Conservation (phyloP, 2,113 vertebrate species). For the Muntiacus muntjak region DNA sequence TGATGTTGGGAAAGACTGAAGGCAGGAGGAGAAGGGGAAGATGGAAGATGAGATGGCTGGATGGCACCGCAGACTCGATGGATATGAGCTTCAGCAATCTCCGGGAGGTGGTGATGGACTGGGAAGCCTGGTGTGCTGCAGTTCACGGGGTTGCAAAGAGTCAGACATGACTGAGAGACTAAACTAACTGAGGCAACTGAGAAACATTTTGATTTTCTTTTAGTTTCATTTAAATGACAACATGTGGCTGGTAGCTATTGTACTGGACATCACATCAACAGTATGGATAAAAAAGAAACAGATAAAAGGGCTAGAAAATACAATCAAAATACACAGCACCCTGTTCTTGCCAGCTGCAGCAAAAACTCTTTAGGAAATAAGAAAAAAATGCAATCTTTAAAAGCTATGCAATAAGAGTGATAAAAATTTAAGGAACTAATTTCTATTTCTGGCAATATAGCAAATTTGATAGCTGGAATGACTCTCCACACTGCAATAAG, state of each 20-base stretch:
- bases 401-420: not conserved
- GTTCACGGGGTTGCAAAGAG: not conserved
- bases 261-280: not conserved
- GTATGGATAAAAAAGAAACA: not conserved
- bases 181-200: not conserved
- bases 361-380: not conserved
- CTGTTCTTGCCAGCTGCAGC: not conserved
- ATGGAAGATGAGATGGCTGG: not conserved
- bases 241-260: not conserved
- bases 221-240: not conserved
- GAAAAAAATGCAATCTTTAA: not conserved
- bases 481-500: not conserved
- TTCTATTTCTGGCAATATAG: not conserved
- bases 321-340: not conserved
- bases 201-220: not conserved
- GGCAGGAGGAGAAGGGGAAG: not conserved
- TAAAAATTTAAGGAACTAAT: conserved; percentile 15
- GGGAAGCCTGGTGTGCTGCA: not conserved
- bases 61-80: not conserved
- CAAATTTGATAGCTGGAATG: not conserved
- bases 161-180: not conserved
- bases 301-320: not conserved
- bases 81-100: not conserved
- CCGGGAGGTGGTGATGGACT: not conserved
- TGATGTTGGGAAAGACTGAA: not conserved